Evolutionary conservation across 1,140 invertebrate species (phyloP), one percentile per base, ranked within the genome.

Genomic region (Portunus trituberculatus): DNA sequence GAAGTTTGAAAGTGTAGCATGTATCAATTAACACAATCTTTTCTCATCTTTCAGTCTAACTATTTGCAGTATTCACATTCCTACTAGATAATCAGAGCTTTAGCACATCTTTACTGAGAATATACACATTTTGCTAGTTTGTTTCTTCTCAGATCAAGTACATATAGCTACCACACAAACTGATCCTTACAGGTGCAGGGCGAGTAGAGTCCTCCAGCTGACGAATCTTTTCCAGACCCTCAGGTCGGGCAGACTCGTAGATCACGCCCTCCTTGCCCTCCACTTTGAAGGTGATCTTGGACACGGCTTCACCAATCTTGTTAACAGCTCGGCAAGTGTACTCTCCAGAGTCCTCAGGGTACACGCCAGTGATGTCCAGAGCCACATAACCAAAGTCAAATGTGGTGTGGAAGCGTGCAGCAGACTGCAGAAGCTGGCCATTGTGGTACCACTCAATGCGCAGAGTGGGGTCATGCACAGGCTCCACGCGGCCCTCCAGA

Each of bases 341-440:
- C 97, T 99, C 98, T 86, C 99, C 99, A 94, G 98, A 98, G 97
- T 99, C 99, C 97, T 99, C 99, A 6, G 99, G 98, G 88, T 99
- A 98, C 90, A 98, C 98, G 96, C 99, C 98, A 89, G 98, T 98
- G 96, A 99, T 99, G 97, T 99, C 99, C 96, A 99, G 97, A 82
- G 99, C 98, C 90, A 99, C 98, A 96, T 99, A 99, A 96, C 99
- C 99, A 97, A 99, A 99, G 97, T 99, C 99, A 96, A 99, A 99
- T 87, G 99, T 99, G 96, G 99, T 98, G 97, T 99, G 99, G 98
- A 98, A 99, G 96, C 98, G 97, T 86, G 98, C 98, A 84, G 98
- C 98, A 96, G 98, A 98, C 97, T 98, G 98, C 96, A 99, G 97
- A 48, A 98, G 98, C 97, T 99, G 98, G 94, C 98, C 98, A 97